A percentile compares a stretch with the other conserved stretches of the same genome.
phyloP scores from a whole-genome alignment of 1,140 invertebrate species.

The Drosophila tropicalis region DNA sequence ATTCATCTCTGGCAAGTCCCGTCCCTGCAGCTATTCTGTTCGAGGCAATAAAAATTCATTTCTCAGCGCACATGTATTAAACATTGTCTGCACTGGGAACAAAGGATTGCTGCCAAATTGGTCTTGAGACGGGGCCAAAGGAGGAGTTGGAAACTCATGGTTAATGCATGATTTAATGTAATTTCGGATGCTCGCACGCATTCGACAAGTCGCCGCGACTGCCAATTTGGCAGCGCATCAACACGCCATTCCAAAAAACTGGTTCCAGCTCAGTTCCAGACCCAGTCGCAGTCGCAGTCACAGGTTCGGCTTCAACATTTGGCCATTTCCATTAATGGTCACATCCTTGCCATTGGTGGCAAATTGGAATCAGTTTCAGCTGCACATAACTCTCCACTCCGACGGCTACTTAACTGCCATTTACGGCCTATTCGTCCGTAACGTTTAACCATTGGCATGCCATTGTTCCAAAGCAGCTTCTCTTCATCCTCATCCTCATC shows the following conservation, averaged over 20 bases:
- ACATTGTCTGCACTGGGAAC: conserved; percentile 63
- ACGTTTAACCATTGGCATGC: conserved; percentile 16
- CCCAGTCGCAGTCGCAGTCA: conserved; percentile 26
- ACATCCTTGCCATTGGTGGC: conserved; percentile 66
- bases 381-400: conserved; percentile 63
- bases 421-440: conserved; percentile 58
- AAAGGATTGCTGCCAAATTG: conserved; percentile 77
- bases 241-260: conserved; percentile 70
- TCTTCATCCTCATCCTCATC: conserved; percentile 11
- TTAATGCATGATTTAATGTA: conserved; percentile 82
- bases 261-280: conserved; percentile 12
- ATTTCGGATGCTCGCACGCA: conserved; percentile 68
- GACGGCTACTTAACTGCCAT: conserved; percentile 70
- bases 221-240: conserved; percentile 79
- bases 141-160: conserved; percentile 55
- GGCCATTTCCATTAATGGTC: conserved; percentile 75
- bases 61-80: conserved; percentile 60
- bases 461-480: conserved; percentile 37
- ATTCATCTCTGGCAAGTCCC: background rate
- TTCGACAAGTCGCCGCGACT: conserved; percentile 42
- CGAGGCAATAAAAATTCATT: conserved; percentile 75
- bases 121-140: conserved; percentile 34
- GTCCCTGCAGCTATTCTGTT: conserved; percentile 21
- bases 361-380: conserved; percentile 74
- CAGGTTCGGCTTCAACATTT: conserved; percentile 18